A percentile compares a stretch with the other conserved stretches of the same genome.
Conservation (phyloP, 1,140 invertebrate genomes). For the Bombus impatiens region DNA sequence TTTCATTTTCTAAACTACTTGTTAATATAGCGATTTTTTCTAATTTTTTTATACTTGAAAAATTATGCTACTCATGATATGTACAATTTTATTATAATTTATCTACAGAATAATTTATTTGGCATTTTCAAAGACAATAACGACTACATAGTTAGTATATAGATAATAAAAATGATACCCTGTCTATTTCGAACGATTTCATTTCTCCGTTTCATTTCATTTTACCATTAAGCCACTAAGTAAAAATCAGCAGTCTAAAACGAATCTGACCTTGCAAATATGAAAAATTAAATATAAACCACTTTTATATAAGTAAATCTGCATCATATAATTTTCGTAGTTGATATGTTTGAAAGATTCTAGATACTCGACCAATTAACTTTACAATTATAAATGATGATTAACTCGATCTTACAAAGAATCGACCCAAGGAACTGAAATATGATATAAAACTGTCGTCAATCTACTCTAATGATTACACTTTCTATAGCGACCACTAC, state of each 20-base stretch:
- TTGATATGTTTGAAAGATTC: not conserved
- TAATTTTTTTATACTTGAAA: slow-evolving; percentile 19
- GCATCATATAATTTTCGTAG: not conserved
- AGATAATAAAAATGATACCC: slow-evolving; percentile 42
- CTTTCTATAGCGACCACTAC: slow-evolving; percentile 6
- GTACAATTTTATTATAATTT: slow-evolving; percentile 42
- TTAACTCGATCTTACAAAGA: not conserved
- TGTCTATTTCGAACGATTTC: slow-evolving; percentile 27
- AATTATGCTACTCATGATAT: slow-evolving; percentile 45
- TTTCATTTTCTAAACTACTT: not conserved
- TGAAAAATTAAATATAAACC: not conserved
- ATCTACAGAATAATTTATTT: slow-evolving; percentile 50
- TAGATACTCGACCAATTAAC: not conserved
- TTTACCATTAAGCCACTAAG: not conserved
- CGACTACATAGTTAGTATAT: slow-evolving; percentile 22
- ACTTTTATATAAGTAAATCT: not conserved
- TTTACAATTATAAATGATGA: no score
- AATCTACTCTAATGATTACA: not conserved
- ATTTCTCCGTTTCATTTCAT: not conserved
- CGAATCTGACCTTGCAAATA: not conserved
- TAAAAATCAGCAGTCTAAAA: not conserved
- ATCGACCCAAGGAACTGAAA: not conserved
- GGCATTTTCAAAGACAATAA: slow-evolving; percentile 28
- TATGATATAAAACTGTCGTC: not conserved
- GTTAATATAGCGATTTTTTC: not conserved